Conservation (phyloP, 2,113 vertebrate species). For the Heloderma charlesbogerti region DNA sequence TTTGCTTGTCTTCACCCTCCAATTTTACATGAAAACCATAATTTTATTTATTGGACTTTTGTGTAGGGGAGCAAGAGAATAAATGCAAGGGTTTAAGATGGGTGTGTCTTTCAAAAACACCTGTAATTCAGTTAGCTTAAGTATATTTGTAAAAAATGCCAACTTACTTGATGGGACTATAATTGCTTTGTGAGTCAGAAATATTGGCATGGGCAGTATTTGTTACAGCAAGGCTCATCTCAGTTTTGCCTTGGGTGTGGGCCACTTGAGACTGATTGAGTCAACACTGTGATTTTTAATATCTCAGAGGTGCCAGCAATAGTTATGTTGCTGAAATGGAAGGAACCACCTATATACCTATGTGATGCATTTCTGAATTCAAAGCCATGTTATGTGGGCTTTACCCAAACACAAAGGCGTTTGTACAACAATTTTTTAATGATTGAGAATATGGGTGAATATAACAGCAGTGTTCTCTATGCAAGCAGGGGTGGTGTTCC, state of each 20-base stretch:
- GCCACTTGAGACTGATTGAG: not conserved
- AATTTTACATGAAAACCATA: not conserved
- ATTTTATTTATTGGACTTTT: not conserved
- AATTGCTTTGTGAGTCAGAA: slow-evolving; percentile 47
- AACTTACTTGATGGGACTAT: not conserved
- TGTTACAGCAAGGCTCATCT: slow-evolving; percentile 31
- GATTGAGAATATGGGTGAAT: not conserved
- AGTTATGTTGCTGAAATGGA: not conserved
- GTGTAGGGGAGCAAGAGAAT: not conserved
- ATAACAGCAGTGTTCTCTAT: not conserved
- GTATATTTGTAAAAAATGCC: slow-evolving; percentile 36
- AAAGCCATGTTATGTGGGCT: not conserved
- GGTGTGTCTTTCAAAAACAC: slow-evolving; percentile 29
- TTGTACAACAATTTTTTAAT: not conserved
- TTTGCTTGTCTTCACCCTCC: not conserved
- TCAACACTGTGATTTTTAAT: slow-evolving; percentile 31
- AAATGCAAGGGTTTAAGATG: slow-evolving; percentile 21
- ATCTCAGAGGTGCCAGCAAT: not conserved
- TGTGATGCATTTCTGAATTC: not conserved
- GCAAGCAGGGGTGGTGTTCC: not conserved
- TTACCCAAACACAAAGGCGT: not conserved
- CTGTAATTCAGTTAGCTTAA: slow-evolving; percentile 40
- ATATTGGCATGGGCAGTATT: slow-evolving; percentile 5
- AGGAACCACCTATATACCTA: too few relatives aligned
- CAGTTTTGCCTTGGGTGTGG: slow-evolving; percentile 24